Evolutionary conservation across 2,888 invertebrate species (phyloP).

Genomic region (Mesorhabditis spiculigera): DNA sequence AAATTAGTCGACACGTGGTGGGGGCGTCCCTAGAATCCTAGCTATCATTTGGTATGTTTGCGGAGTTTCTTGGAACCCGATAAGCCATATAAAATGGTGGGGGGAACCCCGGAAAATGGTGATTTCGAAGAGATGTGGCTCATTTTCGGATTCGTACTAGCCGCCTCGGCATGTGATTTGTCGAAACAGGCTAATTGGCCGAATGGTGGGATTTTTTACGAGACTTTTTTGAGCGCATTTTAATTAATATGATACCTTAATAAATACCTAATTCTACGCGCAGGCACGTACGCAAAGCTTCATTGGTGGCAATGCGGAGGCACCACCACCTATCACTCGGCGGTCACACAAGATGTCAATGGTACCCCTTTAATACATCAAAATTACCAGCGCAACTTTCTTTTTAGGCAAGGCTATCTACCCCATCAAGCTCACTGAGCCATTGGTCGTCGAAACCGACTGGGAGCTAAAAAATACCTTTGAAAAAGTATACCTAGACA

Average conservation of each 20-base stretch:
- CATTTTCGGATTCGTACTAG: background rate
- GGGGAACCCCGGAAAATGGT: background rate
- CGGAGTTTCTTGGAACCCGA: background rate
- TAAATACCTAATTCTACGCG: background rate
- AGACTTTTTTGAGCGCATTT: too few relatives aligned
- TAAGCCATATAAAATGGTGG: background rate
- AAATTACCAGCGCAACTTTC: background rate
- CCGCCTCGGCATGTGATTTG: background rate
- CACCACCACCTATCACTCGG: background rate
- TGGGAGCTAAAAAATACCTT: background rate
- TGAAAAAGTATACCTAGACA: background rate
- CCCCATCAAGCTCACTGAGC: constrained; percentile 1
- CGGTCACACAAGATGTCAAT: background rate
- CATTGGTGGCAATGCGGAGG: constrained; percentile 5
- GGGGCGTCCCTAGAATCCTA: too few relatives aligned
- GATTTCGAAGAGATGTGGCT: background rate
- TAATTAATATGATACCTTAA: background rate
- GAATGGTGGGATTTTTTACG: background rate
- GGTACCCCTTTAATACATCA: background rate
- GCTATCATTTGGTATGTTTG: too few relatives aligned
- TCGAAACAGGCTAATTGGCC: background rate
- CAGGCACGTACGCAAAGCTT: background rate
- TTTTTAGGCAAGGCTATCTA: background rate
- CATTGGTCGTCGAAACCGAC: constrained; percentile 4
- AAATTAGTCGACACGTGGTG: too few relatives aligned